Percentiles rank a stretch among this genome's conserved stretches.
These are phyloP conservation scores for Desmophyllum pertusum DNA, from an alignment of 92 coral and sea anemone genomes.

Conservation along the genomic window DNA sequence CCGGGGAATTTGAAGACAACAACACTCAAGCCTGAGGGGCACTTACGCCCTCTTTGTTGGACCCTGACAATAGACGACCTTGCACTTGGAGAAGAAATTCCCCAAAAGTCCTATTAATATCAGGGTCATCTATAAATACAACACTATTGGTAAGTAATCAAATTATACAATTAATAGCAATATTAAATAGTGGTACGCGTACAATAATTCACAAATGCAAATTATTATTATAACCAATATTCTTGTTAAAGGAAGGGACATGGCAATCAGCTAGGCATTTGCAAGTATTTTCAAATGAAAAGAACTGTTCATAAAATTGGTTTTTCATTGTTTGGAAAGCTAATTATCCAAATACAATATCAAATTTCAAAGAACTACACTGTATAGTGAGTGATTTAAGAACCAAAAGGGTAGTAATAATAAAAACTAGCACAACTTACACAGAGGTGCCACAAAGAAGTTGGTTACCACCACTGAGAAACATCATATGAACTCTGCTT, in stretches of 20 bases:
- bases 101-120: slow-evolving; percentile 12
- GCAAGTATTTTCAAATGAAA: background rate
- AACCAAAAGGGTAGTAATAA: background rate
- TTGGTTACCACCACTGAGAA: slow-evolving; percentile 31
- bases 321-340: no score
- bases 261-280: background rate
- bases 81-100: slow-evolving; percentile 45
- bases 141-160: slow-evolving; percentile 23
- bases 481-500: slow-evolving; percentile 20
- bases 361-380: background rate
- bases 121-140: slow-evolving; percentile 40
- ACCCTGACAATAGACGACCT: slow-evolving; percentile 19
- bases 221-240: background rate
- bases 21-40: slow-evolving; percentile 13
- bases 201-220: no score
- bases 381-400: no score
- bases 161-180: slow-evolving; percentile 10
- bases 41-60: slow-evolving; percentile 27
- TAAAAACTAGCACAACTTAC: slow-evolving; percentile 6
- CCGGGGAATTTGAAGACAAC: slow-evolving; percentile 22
- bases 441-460: slow-evolving; percentile 29
- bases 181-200: no score
- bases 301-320: no score
- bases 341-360: no score
- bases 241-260: background rate